Base-by-base conservation (phyloP, 2,888 invertebrate species). In the Drosophila aldrichi region DNA sequence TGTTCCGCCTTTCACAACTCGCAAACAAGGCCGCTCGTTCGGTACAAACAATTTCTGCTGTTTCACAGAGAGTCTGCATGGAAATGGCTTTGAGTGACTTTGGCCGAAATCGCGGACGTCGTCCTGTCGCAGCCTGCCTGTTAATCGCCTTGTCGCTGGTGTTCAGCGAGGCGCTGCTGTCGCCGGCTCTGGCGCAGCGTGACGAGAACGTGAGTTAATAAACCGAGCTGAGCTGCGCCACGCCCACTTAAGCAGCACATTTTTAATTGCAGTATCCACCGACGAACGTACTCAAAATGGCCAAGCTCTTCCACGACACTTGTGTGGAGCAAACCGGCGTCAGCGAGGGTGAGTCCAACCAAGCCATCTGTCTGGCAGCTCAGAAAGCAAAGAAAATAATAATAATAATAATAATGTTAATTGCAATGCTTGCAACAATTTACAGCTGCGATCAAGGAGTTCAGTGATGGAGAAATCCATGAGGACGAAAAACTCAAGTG, bases 381-480 rank as follows among this genome's bases (percentile, higher is more conserved):
- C 48, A 18, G 32, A 49, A 14, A 29, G 32, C 10, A 20, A 18
- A 10, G n/a, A n/a, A 38, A 3, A 18, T 14, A 29, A 29, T 29
- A 29, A 29, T 29, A 29, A 43, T 22, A 48, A 43, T 12, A 51
- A 68, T 74, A 66, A 52, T 54, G 43, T 20, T 62, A 70, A 65
- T 64, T 64, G 69, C 59, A 70, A 72, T 38, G 18, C 46, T 55
- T 54, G 61, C 57, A 40, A 46, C 51, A 46, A 59, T 59, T 55
- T 52, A 10, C 73, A 92, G 93, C 81, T 59, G 88, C 92, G 52
- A 93, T 93, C 67, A 92, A 92, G 74, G 91, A 92, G 75, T 93
- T 93, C 68, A 93, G 93, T 65, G 93, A 93, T 60, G 93, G 93
- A 8, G 90, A 93, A 63, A 88, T 92, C 54, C 93, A 92, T 61